phyloP scores from a whole-genome alignment of 2,797 vertebrate species.

The Hypotaenidia philippensis region DNA sequence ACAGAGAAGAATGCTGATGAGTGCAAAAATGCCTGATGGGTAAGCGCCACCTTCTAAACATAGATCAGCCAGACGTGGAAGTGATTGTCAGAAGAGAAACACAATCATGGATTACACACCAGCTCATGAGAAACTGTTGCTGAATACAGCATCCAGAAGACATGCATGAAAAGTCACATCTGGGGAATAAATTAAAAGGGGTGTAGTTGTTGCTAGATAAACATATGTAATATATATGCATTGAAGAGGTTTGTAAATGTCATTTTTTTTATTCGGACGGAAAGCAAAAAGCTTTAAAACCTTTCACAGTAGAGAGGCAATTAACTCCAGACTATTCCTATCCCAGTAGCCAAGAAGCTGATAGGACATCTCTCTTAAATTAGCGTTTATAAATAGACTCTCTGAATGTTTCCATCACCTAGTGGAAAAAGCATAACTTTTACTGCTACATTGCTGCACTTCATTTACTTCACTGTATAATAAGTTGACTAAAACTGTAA shows the following conservation, averaged over 20 bases:
- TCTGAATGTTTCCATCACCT: conserved; percentile 68
- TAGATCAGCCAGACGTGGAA: conserved; percentile 73
- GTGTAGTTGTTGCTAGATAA: conserved; percentile 75
- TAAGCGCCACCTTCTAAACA: conserved; percentile 69
- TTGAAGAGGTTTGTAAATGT: conserved; percentile 79
- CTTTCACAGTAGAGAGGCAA: conserved; percentile 73
- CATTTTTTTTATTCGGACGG: conserved; percentile 77
- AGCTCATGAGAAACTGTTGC: conserved; percentile 79
- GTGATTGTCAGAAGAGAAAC: conserved; percentile 73
- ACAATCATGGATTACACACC: conserved; percentile 78
- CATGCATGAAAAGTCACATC: conserved; percentile 79
- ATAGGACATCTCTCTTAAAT: conserved; percentile 58
- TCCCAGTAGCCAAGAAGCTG: conserved; percentile 73
- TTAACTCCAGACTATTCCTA: conserved; percentile 72
- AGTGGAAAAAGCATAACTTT: conserved; percentile 63
- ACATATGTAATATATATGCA: conserved; percentile 79
- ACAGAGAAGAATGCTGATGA: conserved; percentile 60
- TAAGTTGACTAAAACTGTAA: conserved; percentile 75
- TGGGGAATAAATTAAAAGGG: conserved; percentile 77
- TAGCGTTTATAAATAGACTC: conserved; percentile 71
- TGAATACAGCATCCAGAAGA: conserved; percentile 76
- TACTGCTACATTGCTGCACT: conserved; percentile 59
- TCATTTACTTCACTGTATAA: conserved; percentile 74
- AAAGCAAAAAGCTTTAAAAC: conserved; percentile 81
- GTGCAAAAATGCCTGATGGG: conserved; percentile 62